Evolutionary conservation across 1,140 invertebrate genomes (phyloP).

Genomic region (Listronotus bonariensis): DNA sequence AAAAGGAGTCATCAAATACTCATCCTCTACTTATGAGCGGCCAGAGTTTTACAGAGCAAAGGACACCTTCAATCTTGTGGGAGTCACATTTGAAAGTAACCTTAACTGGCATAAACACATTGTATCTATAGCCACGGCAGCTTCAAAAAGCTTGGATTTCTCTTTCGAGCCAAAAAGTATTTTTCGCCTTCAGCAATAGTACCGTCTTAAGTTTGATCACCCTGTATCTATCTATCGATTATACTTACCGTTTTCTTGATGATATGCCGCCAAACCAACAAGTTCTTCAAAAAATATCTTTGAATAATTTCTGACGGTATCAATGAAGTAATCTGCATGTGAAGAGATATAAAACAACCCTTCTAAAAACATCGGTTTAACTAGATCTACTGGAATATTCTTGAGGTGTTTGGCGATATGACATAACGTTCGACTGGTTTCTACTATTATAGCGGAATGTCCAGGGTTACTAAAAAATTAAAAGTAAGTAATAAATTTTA

Average conservation of each 20-base stretch:
- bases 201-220: too few relatives aligned
- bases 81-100: too few relatives aligned
- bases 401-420: constrained; percentile 33
- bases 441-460: constrained; percentile 30
- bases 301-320: constrained; percentile 34
- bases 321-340: constrained; percentile 36
- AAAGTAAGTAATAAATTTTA: constrained; percentile 9
- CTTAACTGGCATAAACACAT: too few relatives aligned
- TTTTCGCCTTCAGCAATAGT: too few relatives aligned
- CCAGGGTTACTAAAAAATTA: constrained; percentile 30
- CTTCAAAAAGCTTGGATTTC: too few relatives aligned
- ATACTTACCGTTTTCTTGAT: constrained; percentile 30
- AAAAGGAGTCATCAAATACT: too few relatives aligned
- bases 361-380: constrained; percentile 30
- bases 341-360: constrained; percentile 34
- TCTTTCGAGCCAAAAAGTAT: too few relatives aligned
- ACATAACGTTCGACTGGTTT: constrained; percentile 28
- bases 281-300: constrained; percentile 38
- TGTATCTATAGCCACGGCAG: too few relatives aligned
- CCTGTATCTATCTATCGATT: too few relatives aligned
- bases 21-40: too few relatives aligned
- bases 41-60: too few relatives aligned
- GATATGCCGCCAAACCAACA: constrained; percentile 33
- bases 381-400: constrained; percentile 23
- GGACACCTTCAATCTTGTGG: too few relatives aligned